Percentiles rank a stretch among this genome's conserved stretches.
These are phyloP conservation scores for Cyprinodon variegatus DNA, from an alignment of 2,113 vertebrate species.

Conservation along the genomic window DNA sequence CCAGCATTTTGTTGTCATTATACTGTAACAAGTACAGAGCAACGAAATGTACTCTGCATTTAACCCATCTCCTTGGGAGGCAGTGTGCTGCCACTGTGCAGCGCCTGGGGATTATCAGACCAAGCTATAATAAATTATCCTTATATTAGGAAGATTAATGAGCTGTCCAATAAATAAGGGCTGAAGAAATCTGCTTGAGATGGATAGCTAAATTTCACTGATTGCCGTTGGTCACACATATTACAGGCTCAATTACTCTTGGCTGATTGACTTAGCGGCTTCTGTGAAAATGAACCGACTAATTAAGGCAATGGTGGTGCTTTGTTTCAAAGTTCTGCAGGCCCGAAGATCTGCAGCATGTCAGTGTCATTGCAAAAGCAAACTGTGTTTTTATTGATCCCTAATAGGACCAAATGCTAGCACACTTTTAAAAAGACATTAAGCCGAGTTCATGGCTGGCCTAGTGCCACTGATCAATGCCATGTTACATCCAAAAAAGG, in stretches of 20 bases:
- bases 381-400: slow-evolving; percentile 60
- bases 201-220: slow-evolving; percentile 56
- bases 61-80: no score
- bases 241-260: slow-evolving; percentile 53
- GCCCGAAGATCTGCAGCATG: slow-evolving; percentile 16
- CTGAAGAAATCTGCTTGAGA: slow-evolving; percentile 42
- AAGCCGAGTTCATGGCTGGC: slow-evolving; percentile 48
- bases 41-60: no score
- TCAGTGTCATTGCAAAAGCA: slow-evolving; percentile 30
- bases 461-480: slow-evolving; percentile 71
- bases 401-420: slow-evolving; percentile 30
- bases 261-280: slow-evolving; percentile 48
- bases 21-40: no score
- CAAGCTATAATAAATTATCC: slow-evolving; percentile 48
- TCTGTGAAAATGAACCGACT: slow-evolving; percentile 43
- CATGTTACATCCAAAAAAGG: slow-evolving; percentile 74
- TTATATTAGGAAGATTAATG: slow-evolving; percentile 54
- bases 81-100: no score
- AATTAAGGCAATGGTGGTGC: slow-evolving; percentile 40
- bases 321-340: slow-evolving; percentile 17
- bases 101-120: slow-evolving; percentile 3
- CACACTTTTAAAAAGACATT: slow-evolving; percentile 58
- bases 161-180: slow-evolving; percentile 47
- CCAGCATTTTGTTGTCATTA: no score
- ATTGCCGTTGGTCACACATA: slow-evolving; percentile 54